Conservation (phyloP, 2,888 invertebrate genomes). For the Sphinx pinastri region DNA sequence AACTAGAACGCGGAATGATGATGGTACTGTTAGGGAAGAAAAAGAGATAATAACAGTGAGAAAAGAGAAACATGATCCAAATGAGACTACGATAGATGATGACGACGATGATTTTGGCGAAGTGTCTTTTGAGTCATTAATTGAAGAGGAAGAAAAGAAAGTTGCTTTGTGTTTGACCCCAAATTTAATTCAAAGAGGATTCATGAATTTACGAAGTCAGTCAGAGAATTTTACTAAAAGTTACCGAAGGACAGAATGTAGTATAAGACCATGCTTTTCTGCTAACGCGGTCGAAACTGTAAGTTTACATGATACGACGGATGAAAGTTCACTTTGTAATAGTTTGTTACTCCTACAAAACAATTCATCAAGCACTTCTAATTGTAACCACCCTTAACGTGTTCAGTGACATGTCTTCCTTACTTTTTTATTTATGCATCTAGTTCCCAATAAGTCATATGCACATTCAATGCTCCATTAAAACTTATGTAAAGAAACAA, state of each 20-base stretch:
- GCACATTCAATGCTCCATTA: too few species aligned
- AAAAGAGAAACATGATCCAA: constrained; percentile 44
- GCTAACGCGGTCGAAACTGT: background rate
- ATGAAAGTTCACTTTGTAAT: background rate
- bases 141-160: constrained; percentile 33
- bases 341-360: background rate
- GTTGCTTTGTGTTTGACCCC: constrained; percentile 35
- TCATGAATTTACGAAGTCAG: constrained; percentile 33
- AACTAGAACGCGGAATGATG: constrained; percentile 45
- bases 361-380: background rate
- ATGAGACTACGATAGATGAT: constrained; percentile 38
- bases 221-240: constrained; percentile 35
- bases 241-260: constrained; percentile 26
- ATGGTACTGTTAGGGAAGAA: constrained; percentile 53
- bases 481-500: too few species aligned
- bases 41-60: constrained; percentile 46
- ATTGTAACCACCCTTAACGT: background rate
- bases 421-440: too few species aligned
- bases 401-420: background rate
- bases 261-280: constrained; percentile 37
- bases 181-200: constrained; percentile 35
- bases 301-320: too few species aligned
- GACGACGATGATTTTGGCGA: constrained; percentile 35
- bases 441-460: too few species aligned
- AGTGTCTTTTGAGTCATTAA: constrained; percentile 34